These are phyloP conservation scores for Drosophila sucinea DNA, from an alignment of 1,140 invertebrate genomes.

Conservation along the genomic window DNA sequence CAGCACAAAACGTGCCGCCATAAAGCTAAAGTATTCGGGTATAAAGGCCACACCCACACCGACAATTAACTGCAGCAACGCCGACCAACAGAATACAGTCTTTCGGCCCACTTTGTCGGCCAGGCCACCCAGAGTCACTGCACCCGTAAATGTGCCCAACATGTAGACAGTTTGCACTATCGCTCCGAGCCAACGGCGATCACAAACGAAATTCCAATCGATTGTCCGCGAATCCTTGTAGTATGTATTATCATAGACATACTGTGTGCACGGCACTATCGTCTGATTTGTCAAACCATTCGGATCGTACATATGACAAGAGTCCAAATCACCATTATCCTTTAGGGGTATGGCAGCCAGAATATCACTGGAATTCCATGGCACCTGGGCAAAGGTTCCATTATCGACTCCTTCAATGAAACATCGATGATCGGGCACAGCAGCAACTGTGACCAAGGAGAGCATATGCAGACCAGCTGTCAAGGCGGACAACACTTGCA, in stretches of 20 bases:
- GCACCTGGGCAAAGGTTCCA: slow-evolving; percentile 83
- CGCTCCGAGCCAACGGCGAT: slow-evolving; percentile 90
- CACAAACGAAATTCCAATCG: slow-evolving; percentile 94
- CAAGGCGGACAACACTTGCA: slow-evolving; percentile 89
- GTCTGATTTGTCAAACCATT: slow-evolving; percentile 81
- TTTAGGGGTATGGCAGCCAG: slow-evolving; percentile 84
- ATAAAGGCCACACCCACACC: slow-evolving; percentile 90
- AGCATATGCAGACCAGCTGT: slow-evolving; percentile 92
- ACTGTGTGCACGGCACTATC: slow-evolving; percentile 85
- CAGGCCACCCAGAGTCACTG: slow-evolving; percentile 91
- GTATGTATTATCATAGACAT: slow-evolving; percentile 89
- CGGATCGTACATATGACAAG: slow-evolving; percentile 85
- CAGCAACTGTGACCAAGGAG: slow-evolving; percentile 89
- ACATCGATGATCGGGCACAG: slow-evolving; percentile 90
- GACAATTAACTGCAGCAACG: slow-evolving; percentile 88
- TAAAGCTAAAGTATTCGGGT: slow-evolving; percentile 89
- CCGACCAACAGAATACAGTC: slow-evolving; percentile 90
- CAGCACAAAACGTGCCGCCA: slow-evolving; percentile 88
- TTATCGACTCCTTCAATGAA: slow-evolving; percentile 86
- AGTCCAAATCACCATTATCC: slow-evolving; percentile 84
- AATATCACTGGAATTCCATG: slow-evolving; percentile 85
- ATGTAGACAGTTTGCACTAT: slow-evolving; percentile 92
- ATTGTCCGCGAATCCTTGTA: slow-evolving; percentile 88
- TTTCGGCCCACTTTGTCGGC: slow-evolving; percentile 95
- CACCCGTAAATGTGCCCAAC: slow-evolving; percentile 94